Conservation (phyloP, 2,113 vertebrate species). For the Cheirogaleus medius region DNA sequence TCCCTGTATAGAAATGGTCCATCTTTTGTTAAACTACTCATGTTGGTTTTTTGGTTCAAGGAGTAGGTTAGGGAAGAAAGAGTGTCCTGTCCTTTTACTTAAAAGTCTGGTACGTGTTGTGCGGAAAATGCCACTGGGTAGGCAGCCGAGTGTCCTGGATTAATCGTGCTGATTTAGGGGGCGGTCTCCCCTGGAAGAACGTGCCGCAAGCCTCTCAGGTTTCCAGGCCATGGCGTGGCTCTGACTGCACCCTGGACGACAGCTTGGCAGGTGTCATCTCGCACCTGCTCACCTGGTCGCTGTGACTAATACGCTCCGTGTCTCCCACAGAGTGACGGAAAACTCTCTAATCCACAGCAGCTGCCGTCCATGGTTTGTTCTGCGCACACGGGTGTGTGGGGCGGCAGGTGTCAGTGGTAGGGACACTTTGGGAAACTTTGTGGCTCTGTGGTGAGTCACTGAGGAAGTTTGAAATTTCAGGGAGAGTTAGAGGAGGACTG, state of each 20-base stretch:
- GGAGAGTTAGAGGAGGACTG: rapidly evolving
- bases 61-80: neutral
- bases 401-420: neutral
- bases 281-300: neutral
- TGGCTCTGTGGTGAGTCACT: rapidly evolving
- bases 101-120: rapidly evolving
- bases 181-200: rapidly evolving
- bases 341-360: rapidly evolving
- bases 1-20: rapidly evolving
- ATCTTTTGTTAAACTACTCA: rapidly evolving
- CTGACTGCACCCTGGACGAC: neutral
- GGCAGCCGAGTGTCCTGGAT: neutral
- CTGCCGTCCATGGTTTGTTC: rapidly evolving
- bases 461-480: neutral
- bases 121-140: rapidly evolving
- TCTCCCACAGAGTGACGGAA: neutral
- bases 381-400: rapidly evolving
- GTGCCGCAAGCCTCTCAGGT: rapidly evolving
- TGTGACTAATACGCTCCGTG: rapidly evolving
- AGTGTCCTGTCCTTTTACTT: neutral
- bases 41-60: neutral
- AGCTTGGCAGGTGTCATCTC: too few species aligned
- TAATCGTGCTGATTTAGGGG: rapidly evolving
- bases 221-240: rapidly evolving
- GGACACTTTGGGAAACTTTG: neutral